Base-by-base conservation (phyloP, 2,113 vertebrate species). In the Albula glossodonta region DNA sequence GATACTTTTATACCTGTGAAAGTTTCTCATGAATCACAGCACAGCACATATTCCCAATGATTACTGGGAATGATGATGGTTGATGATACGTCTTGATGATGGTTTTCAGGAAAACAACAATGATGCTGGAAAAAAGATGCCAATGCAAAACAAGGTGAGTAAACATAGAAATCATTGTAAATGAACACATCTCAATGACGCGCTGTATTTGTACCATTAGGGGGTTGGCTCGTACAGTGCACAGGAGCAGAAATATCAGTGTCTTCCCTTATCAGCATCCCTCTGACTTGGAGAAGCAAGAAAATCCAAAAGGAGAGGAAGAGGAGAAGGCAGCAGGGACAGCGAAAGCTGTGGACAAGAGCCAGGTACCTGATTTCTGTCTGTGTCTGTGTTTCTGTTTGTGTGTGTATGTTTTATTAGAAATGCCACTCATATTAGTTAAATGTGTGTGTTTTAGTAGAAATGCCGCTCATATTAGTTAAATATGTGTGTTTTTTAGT, bases 361-460 rank as follows among this genome's bases (percentile, higher is more conserved):
- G 56, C 60, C 50, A 89, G 85, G 87, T 88, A 89, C 19, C 7
- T 9, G 53, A 56, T 9, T 12, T 9, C 53, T 56, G 53, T 56
- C 7, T 56, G 53, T 7, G 53, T 9, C 2, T 56, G 1, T 56
- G 53, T 12, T 9, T 12, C 1, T 56, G 53, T 56, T 1, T 12
- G 12, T 56, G 6, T 7, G 53, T 56, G 53, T 9, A 2, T 7
- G 12, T 56, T 56, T 56, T 7, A 9, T 1, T 56, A 63, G 84
- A 92, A 93, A 50, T 81, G 89, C 89, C 50, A 88, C 51, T 51
- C 51, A 11, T 78, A 48, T 80, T 86, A 81, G 82, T 31, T 91
- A 85, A 91, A 41, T 0, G 53, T 56, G 53, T 9, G 53, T 7
- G 12, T 56, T 56, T 41, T 41, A 41, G 31, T 41, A 41, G 31